Evolutionary conservation across 1,140 invertebrate genomes (phyloP).

Genomic region (Neotoxoptera formosana): DNA sequence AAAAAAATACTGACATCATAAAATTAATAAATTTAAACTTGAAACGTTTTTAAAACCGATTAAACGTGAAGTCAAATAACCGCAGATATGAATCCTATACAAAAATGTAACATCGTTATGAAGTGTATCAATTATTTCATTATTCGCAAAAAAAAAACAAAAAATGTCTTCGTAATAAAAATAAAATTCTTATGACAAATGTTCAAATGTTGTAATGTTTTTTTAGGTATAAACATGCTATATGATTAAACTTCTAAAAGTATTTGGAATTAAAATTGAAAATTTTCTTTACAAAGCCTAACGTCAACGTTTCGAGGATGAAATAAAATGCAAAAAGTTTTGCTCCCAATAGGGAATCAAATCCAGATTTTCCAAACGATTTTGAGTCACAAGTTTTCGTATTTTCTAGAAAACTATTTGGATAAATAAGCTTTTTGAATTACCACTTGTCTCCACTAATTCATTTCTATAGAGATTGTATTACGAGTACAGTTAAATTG

Average conservation of each 20-base stretch:
- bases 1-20: background rate
- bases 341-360: background rate
- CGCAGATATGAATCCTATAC: background rate
- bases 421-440: background rate
- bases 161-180: background rate
- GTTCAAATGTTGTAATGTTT: background rate
- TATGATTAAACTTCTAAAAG: background rate
- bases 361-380: background rate
- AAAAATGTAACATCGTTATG: background rate
- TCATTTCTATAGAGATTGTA: background rate
- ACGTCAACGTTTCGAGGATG: background rate
- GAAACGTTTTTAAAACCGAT: background rate
- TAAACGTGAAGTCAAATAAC: background rate
- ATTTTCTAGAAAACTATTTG: conserved; percentile 4
- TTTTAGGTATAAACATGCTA: background rate
- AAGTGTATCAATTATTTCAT: background rate
- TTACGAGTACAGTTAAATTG: background rate
- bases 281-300: background rate
- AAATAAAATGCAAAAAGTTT: background rate
- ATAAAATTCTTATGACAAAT: background rate
- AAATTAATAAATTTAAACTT: background rate
- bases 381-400: background rate
- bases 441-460: background rate
- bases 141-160: background rate
- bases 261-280: conserved; percentile 10